Evolutionary conservation across 1,140 invertebrate genomes (phyloP).

Genomic region (Drosophila watanabei): DNA sequence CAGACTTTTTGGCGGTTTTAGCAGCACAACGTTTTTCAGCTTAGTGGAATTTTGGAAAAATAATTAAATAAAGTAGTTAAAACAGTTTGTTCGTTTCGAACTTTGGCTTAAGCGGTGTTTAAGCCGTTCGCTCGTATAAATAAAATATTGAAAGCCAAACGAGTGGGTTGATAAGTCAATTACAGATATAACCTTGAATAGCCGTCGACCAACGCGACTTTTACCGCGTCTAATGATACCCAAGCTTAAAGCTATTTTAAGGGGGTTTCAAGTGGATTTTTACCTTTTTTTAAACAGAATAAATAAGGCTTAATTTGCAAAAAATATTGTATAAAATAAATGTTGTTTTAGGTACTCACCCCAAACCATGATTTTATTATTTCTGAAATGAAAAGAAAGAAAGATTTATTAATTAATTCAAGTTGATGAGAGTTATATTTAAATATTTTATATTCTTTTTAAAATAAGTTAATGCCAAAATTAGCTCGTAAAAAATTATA

Average conservation of each 20-base stretch:
- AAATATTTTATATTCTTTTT: neutral
- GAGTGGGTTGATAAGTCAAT: constrained; percentile 54
- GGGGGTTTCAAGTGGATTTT: neutral
- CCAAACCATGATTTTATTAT: too few relatives aligned
- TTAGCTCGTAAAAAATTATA: too few relatives aligned
- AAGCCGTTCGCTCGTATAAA: neutral
- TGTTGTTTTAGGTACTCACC: neutral
- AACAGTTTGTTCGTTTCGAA: neutral
- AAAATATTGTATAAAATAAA: neutral
- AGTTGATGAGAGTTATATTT: too few relatives aligned
- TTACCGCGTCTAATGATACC: constrained; percentile 25
- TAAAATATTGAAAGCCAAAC: constrained; percentile 15
- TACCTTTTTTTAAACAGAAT: neutral
- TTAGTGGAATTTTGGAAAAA: constrained; percentile 15
- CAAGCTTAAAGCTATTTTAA: neutral
- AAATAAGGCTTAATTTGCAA: neutral
- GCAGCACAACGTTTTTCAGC: constrained; percentile 23
- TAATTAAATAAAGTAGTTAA: constrained; percentile 31
- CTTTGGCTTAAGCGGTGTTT: constrained; percentile 27
- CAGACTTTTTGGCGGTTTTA: constrained; percentile 45
- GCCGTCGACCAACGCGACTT: constrained; percentile 10
- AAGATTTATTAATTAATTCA: too few relatives aligned
- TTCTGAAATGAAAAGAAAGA: neutral
- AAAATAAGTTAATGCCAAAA: too few relatives aligned
- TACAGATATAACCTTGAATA: constrained; percentile 39